Conservation (phyloP, 37 sponge, comb jelly and placozoan species). For the Haliclona indistincta region DNA sequence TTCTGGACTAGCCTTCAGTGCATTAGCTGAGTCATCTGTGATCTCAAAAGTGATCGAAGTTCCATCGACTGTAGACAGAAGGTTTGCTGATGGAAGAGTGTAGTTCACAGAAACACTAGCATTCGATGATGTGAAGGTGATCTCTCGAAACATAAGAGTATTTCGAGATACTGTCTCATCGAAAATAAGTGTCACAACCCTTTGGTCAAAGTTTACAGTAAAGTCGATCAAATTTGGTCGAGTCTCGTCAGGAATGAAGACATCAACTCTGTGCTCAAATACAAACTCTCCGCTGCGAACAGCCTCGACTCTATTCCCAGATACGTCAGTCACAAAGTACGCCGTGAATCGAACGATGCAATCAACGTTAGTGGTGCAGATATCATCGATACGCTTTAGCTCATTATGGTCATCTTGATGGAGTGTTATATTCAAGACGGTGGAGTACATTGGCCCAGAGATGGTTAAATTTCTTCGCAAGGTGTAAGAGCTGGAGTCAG, state of each 20-base stretch:
- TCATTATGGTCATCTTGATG: constrained; percentile 57
- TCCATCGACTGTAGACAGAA: background rate
- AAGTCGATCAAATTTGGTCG: constrained; percentile 45
- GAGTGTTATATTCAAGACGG: constrained; percentile 39
- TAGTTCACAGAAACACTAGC: constrained; percentile 19
- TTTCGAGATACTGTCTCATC: constrained; percentile 48
- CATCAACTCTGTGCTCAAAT: constrained; percentile 9
- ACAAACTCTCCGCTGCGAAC: constrained; percentile 16
- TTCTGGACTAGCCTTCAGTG: constrained; percentile 63
- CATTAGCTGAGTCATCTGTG: constrained; percentile 19
- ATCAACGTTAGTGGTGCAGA: constrained; percentile 38
- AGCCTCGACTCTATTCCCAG: constrained; percentile 51
- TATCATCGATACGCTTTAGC: constrained; percentile 35
- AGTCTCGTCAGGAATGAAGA: constrained; percentile 40
- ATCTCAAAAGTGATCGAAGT: constrained; percentile 53
- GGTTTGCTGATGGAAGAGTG: constrained; percentile 33
- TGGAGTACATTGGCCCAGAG: constrained; percentile 31
- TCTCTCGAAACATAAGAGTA: constrained; percentile 12
- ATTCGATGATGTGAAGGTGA: constrained; percentile 33
- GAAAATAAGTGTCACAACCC: constrained; percentile 53
- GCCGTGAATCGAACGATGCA: constrained; percentile 71
- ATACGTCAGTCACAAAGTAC: constrained; percentile 55
- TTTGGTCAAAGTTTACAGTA: constrained; percentile 47
- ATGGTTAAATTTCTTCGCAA: constrained; percentile 1
- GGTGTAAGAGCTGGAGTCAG: background rate